Percentiles rank a stretch among this genome's conserved stretches.
phyloP scores from a whole-genome alignment of 2,113 vertebrate genomes.

The Alexandromys fortis region DNA sequence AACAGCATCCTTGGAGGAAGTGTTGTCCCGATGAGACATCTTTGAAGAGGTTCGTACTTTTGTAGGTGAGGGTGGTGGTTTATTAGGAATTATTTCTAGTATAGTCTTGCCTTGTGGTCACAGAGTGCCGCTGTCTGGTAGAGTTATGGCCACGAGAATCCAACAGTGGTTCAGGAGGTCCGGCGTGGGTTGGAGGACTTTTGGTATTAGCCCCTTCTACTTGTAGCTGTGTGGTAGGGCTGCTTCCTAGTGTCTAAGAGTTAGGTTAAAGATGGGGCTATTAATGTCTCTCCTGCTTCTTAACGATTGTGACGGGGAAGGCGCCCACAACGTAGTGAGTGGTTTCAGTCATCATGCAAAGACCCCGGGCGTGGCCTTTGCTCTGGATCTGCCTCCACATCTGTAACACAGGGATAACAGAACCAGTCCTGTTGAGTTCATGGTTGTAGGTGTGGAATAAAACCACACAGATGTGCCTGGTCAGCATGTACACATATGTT shows the following conservation, averaged over 20 bases:
- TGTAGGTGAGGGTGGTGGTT: background rate
- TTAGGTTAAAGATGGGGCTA: background rate
- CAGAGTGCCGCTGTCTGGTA: background rate
- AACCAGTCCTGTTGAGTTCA: background rate
- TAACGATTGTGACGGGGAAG: background rate
- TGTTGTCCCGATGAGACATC: background rate
- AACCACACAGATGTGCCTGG: background rate
- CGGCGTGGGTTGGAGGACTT: background rate
- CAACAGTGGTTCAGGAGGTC: background rate
- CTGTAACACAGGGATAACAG: background rate
- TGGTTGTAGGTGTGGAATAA: background rate
- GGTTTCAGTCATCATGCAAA: background rate
- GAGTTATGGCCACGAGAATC: background rate
- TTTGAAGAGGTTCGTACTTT: background rate
- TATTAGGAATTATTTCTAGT: slow-evolving; percentile 1
- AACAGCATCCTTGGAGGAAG: background rate
- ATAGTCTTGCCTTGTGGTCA: background rate
- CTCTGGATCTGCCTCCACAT: background rate
- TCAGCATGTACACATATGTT: background rate
- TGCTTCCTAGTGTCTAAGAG: background rate
- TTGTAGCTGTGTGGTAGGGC: background rate
- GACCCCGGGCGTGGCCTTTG: background rate
- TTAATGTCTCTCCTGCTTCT: background rate
- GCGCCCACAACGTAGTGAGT: background rate
- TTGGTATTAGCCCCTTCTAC: background rate